Conservation (phyloP, 1,140 invertebrate genomes). For the Globodera ellingtonae region DNA sequence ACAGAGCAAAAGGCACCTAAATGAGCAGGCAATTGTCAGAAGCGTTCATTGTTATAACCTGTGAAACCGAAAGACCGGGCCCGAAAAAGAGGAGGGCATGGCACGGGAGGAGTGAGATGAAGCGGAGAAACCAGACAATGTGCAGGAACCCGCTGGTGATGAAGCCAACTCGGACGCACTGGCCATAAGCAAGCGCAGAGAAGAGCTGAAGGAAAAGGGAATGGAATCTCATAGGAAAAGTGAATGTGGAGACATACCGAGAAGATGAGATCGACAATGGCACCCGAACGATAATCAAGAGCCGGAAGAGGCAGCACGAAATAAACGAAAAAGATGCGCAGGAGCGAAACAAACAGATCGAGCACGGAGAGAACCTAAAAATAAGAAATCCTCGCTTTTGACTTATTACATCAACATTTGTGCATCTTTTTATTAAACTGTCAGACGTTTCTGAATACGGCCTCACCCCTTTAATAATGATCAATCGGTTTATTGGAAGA, state of each 20-base stretch:
- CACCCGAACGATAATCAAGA: background rate
- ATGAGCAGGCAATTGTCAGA: background rate
- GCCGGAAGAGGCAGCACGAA: slow-evolving; percentile 5
- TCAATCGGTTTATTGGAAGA: background rate
- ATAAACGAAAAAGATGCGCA: background rate
- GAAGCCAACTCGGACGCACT: slow-evolving; percentile 15
- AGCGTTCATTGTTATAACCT: background rate
- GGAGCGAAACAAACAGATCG: background rate
- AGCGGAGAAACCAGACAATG: slow-evolving; percentile 22
- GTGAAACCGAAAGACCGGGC: background rate
- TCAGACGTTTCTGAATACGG: no score
- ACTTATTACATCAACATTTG: background rate
- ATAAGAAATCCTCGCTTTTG: background rate
- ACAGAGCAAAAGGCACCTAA: background rate
- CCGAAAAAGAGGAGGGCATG: slow-evolving; percentile 1
- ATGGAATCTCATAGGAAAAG: background rate
- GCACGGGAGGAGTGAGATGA: slow-evolving; percentile 23
- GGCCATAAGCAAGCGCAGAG: slow-evolving; percentile 10
- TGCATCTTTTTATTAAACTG: background rate
- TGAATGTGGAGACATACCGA: background rate
- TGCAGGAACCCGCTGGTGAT: slow-evolving; percentile 28
- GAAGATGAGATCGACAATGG: background rate
- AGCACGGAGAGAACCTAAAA: slow-evolving; percentile 9
- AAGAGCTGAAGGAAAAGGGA: background rate
- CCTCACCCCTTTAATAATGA: slow-evolving; percentile 13